Conservation (phyloP, 2,888 invertebrate genomes). For the Limnephilus marmoratus region DNA sequence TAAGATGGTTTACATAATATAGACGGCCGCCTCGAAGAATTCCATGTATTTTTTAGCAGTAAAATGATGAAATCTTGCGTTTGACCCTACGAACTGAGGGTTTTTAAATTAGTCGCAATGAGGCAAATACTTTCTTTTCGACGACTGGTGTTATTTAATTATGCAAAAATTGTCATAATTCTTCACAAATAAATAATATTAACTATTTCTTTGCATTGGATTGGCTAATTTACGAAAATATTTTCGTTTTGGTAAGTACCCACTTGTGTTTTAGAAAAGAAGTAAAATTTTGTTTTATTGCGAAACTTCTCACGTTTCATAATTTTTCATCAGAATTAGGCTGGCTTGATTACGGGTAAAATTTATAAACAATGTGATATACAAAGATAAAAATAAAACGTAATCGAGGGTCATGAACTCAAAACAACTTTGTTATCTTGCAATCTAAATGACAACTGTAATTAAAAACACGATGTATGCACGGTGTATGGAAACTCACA, state of each 20-base stretch:
- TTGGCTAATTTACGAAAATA: neutral
- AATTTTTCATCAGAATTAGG: neutral
- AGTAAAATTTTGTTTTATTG: neutral
- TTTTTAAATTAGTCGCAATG: conserved; percentile 6
- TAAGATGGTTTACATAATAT: neutral
- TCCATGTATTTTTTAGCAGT: neutral
- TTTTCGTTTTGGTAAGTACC: neutral
- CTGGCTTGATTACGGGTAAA: neutral
- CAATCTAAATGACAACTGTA: neutral
- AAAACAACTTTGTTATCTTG: neutral
- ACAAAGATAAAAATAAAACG: neutral
- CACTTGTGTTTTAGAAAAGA: neutral
- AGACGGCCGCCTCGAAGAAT: neutral
- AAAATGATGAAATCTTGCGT: neutral
- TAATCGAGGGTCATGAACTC: neutral
- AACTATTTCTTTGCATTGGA: neutral
- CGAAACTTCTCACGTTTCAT: neutral
- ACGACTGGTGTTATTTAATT: neutral
- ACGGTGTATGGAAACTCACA: no score
- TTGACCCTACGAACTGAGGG: conserved; percentile 8
- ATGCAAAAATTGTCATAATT: neutral
- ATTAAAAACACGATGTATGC: no score
- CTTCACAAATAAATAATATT: neutral
- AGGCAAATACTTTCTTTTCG: neutral
- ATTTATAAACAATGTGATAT: neutral